Evolutionary conservation across 2,888 invertebrate species (phyloP), one percentile per base, ranked within the genome.

Genomic region (Zelleria hepariella): DNA sequence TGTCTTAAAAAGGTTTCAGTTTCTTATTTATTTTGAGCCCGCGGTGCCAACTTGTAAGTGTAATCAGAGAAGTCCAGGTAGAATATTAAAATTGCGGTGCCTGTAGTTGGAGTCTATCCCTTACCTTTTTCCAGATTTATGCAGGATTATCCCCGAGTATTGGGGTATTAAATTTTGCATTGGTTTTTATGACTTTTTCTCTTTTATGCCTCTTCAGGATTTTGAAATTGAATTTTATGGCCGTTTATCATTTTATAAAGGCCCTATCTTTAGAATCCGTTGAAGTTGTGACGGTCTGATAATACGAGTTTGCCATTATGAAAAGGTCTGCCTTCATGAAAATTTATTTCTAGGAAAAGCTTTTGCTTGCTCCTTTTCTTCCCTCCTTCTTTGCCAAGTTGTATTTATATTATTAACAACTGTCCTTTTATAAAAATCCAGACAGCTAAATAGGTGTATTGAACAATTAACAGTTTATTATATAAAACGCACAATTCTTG

Each of bases 111-210:
- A 26, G 32, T 21, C 21, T 32, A 32, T 55, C 73, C 75, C 71
- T 69, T 72, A 69, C 72, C 67, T 71, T 69, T n/a, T 63, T 61
- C 55, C 58, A 70, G 72, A 78, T 75, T 75, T 75, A 74, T 75
- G 61, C 68, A 62, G 68, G 71, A 74, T 75, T 74, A 73, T 70
- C 69, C 69, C 65, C 66, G 60, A 70, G 70, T 69, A 70, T 71
- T 67, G 65, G 66, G 66, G 67, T 69, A 69, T 69, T 72, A 74
- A 73, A 74, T 70, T 71, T 67, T 60, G 70, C 66, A 67, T 68
- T 68, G 69, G 69, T 68, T 69, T 71, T 72, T 70, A 71, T 64
- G 65, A 68, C 67, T 68, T 68, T 63, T 65, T 51, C 21, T 42
- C 32, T 42, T 42, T 42, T 42, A 42, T 42, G 32, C 15, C 32